Evolutionary conservation across 1,140 invertebrate genomes (phyloP), one percentile per base, ranked within the genome.

Genomic region (Meloidogyne floridensis): DNA sequence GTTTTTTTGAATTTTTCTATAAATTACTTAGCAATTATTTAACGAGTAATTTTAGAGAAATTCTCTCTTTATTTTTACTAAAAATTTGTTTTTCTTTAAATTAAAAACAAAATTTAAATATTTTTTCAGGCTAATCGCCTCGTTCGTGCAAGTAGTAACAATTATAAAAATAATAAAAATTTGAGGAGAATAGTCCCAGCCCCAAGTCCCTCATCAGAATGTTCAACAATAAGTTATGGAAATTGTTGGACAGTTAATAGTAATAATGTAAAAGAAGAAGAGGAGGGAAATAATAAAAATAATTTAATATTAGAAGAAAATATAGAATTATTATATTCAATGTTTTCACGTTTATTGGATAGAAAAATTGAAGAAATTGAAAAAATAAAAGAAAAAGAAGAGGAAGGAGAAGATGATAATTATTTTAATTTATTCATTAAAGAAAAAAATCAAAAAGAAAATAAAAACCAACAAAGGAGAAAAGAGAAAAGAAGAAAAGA

Each of bases 341-440:
- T 85, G 72, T 84, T 85, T 54, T 20, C 83, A 18, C 20, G 72
- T 15, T 69, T 85, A 56, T 53, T 85, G 32, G 83, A 84, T 51
- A 65, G 76, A 76, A 86, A 85, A 77, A 65, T 51, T n/a, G 69
- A 2, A 54, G 73, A 86, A 15, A 43, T 82, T 51, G 11, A 73
- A n/a, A 71, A 32, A 42, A 71, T 18, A 9, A 72, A 79, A 11
- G 42, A 47, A 47, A 53, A 51, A 5, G 11, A 51, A 51, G 15
- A 79, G 6, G 77, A 78, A 42, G 77, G 69, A 43, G 72, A 71
- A 6, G 65, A 78, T 53, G 77, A 79, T 72, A 79, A 79, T 71
- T 79, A 79, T 51, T 71, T 79, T 69, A 51, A 79, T 20, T 42
- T 18, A 18, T 20, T 79, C 8, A 77, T 76, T 43, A 78, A 51